A percentile compares a stretch with the other conserved stretches of the same genome.
Conservation (phyloP, 30 jellyfish, hydroid and myxozoan species). For the Nemopilema nomurai region DNA sequence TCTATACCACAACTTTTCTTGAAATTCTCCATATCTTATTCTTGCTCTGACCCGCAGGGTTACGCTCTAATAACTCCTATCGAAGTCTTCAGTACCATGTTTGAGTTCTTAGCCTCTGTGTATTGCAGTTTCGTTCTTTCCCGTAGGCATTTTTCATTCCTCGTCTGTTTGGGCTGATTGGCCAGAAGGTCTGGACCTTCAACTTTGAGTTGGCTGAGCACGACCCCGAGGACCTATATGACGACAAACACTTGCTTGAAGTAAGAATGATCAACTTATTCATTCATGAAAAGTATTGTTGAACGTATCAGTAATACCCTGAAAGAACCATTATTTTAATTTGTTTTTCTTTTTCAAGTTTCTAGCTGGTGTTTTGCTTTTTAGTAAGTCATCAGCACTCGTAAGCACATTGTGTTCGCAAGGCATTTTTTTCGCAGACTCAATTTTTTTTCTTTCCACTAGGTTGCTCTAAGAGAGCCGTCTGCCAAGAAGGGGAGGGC, state of each 20-base stretch:
- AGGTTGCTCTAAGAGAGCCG: slow-evolving; percentile 66
- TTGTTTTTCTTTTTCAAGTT: neutral
- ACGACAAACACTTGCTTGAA: slow-evolving; percentile 82
- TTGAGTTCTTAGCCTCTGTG: neutral
- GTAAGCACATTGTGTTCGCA: neutral
- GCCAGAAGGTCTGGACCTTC: slow-evolving; percentile 37
- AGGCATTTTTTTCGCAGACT: neutral
- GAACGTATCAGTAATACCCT: too few species aligned
- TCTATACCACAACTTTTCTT: too few species aligned
- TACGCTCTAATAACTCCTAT: too few species aligned
- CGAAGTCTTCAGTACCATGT: too few species aligned
- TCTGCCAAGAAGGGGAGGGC: slow-evolving; percentile 67
- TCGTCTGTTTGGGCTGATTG: slow-evolving; percentile 74
- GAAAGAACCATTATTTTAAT: neutral
- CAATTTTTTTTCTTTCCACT: too few species aligned
- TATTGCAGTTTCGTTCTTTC: neutral
- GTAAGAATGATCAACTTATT: slow-evolving; percentile 27
- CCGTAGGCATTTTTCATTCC: slow-evolving; percentile 79
- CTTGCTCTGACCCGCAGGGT: too few species aligned
- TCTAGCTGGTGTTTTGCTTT: neutral
- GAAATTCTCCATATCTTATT: too few species aligned
- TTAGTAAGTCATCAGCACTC: neutral
- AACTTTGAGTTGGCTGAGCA: slow-evolving; percentile 74
- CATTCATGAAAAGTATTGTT: too few species aligned
- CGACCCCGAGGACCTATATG: slow-evolving; percentile 89